Conservation (phyloP, 2,888 invertebrate species). For the Cheilosia variabilis region DNA sequence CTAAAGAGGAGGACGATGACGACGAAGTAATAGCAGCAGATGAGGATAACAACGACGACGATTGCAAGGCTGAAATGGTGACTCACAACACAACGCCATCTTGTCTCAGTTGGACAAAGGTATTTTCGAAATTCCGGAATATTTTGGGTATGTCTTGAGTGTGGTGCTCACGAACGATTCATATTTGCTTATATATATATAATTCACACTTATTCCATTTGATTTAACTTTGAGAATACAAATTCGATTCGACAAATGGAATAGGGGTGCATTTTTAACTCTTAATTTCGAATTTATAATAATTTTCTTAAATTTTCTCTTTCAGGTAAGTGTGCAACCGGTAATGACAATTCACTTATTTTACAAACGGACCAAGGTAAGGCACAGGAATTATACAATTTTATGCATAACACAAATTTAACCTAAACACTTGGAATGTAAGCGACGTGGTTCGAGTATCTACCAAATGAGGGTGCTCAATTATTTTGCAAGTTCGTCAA, state of each 20-base stretch:
- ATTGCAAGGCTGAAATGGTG: constrained; percentile 73
- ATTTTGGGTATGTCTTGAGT: constrained; percentile 68
- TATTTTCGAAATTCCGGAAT: constrained; percentile 76
- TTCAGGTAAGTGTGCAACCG: constrained; percentile 74
- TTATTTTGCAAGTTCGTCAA: too few relatives aligned
- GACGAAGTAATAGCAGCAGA: constrained; percentile 32
- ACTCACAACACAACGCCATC: constrained; percentile 78
- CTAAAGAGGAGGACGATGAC: constrained; percentile 52
- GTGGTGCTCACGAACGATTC: constrained; percentile 57
- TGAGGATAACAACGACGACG: constrained; percentile 24
- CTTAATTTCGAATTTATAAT: not conserved
- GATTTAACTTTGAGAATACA: not conserved
- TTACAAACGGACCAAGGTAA: constrained; percentile 68
- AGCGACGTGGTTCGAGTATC: not conserved
- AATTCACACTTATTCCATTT: not conserved
- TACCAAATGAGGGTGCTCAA: too few relatives aligned
- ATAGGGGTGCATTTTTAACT: not conserved
- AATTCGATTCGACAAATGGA: not conserved
- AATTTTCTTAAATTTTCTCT: constrained; percentile 22
- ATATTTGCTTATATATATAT: not conserved
- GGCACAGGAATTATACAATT: constrained; percentile 63
- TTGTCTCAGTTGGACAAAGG: constrained; percentile 82
- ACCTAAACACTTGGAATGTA: constrained; percentile 47
- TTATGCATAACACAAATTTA: not conserved
- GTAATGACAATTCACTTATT: constrained; percentile 73